phyloP scores from a whole-genome alignment of 2,113 vertebrate species.

The Zootoca vivipara region DNA sequence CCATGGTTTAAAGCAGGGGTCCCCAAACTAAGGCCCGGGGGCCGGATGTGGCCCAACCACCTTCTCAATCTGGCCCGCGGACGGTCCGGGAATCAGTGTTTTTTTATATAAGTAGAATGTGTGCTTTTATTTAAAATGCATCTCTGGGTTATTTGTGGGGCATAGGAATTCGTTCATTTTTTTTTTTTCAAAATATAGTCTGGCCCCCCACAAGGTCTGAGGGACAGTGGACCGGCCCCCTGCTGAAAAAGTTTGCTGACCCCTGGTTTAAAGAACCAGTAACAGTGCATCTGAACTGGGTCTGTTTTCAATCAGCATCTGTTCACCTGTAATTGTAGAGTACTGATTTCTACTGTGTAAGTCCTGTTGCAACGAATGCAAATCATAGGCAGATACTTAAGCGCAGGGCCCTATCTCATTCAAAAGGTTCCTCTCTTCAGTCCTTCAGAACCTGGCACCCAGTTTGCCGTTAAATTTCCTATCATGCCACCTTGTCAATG shows the following conservation, averaged over 20 bases:
- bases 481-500: accelerated
- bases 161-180: no score
- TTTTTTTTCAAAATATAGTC: no score
- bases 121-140: no score
- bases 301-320: background rate
- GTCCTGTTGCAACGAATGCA: background rate
- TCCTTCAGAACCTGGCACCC: background rate
- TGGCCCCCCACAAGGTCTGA: no score
- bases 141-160: no score
- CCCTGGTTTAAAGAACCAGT: background rate
- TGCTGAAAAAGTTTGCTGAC: no score
- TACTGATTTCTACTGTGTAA: background rate
- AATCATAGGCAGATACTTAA: background rate
- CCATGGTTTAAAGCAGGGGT: background rate
- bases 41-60: no score
- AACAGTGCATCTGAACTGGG: background rate
- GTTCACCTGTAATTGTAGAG: background rate
- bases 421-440: background rate
- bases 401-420: background rate
- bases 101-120: no score
- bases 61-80: no score
- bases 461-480: background rate
- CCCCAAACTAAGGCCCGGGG: no score
- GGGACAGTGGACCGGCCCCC: no score
- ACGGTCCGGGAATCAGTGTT: no score